Conservation (phyloP, 2,888 invertebrate species). For the Lacanobia oleracea region DNA sequence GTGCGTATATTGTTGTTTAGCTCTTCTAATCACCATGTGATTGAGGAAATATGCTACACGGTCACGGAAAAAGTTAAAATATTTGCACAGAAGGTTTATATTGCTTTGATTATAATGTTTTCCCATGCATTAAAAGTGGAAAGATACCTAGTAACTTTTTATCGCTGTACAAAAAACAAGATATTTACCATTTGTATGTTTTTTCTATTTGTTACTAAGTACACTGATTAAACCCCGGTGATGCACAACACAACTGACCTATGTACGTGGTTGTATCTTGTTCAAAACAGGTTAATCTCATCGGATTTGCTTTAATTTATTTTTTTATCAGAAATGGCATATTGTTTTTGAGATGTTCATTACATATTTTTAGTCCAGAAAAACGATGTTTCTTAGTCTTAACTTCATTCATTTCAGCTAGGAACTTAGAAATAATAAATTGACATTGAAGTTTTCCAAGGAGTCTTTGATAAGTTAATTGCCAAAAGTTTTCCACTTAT, state of each 20-base stretch:
- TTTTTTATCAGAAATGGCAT: neutral
- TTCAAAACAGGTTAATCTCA: slow-evolving; percentile 38
- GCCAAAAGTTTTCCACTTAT: slow-evolving; percentile 33
- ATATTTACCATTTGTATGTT: slow-evolving; percentile 27
- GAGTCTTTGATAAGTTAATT: slow-evolving; percentile 13
- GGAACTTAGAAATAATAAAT: neutral
- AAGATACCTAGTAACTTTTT: slow-evolving; percentile 34
- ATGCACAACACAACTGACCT: slow-evolving; percentile 10
- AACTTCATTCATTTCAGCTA: neutral
- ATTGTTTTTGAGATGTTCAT: neutral
- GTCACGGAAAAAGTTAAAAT: slow-evolving; percentile 5
- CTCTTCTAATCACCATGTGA: slow-evolving; percentile 39
- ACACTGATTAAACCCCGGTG: slow-evolving; percentile 16
- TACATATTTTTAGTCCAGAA: neutral
- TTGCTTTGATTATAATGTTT: slow-evolving; percentile 35
- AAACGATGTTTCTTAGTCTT: neutral
- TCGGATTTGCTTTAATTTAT: slow-evolving; percentile 26
- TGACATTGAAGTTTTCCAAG: neutral
- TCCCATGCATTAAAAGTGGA: slow-evolving; percentile 22
- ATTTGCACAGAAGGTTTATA: slow-evolving; percentile 11
- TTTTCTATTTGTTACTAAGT: slow-evolving; percentile 8
- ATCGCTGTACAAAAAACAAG: slow-evolving; percentile 30
- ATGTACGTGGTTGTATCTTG: slow-evolving; percentile 15
- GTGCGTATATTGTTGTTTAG: slow-evolving; percentile 55
- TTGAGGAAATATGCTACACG: slow-evolving; percentile 17